phyloP scores from a whole-genome alignment of 1,140 invertebrate genomes.

The Leptonema lineaticorne region DNA sequence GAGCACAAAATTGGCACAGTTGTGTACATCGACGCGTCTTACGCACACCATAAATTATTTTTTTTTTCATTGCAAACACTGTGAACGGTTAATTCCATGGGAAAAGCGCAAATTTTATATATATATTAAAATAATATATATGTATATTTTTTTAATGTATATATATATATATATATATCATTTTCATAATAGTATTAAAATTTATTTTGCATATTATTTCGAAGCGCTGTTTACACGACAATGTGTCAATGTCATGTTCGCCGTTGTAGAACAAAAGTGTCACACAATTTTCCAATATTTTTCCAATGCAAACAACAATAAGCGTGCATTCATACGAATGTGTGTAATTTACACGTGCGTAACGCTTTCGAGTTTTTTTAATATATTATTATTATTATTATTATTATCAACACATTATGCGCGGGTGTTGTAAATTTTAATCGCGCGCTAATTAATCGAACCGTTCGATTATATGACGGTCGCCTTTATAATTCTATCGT shows the following conservation, averaged over 20 bases:
- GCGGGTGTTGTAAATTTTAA: no score
- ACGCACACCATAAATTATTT: background rate
- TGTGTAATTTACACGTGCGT: background rate
- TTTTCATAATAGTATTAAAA: background rate
- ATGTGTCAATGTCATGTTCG: conserved; percentile 14
- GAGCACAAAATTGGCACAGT: background rate
- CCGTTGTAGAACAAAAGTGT: conserved; percentile 7
- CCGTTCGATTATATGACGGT: no score
- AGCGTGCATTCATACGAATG: background rate
- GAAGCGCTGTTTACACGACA: background rate
- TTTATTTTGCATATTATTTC: background rate
- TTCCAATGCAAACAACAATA: background rate
- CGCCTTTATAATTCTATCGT: no score
- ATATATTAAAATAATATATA: no score
- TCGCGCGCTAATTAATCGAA: no score
- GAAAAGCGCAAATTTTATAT: no score
- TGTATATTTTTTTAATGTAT: background rate
- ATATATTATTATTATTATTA: no score
- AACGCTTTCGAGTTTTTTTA: no score
- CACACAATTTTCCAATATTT: conserved; percentile 13
- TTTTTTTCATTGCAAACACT: background rate
- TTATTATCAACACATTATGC: no score
- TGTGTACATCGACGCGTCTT: background rate
- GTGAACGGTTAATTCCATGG: background rate
- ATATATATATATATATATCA: background rate